Base-by-base conservation (phyloP, 2,888 invertebrate species). In the Masnerella sp. region DNA sequence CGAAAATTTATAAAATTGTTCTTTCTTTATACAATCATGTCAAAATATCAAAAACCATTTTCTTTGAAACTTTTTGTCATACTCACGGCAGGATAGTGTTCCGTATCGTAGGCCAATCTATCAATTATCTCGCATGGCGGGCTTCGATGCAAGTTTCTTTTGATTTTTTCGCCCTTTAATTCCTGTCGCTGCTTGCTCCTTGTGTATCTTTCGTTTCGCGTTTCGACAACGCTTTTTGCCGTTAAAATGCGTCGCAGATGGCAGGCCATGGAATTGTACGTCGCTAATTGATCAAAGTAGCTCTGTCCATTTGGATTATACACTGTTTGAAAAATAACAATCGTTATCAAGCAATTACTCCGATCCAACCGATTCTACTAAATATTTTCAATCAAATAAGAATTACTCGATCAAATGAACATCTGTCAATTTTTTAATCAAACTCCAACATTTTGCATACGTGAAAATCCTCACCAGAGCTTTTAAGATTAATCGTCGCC, bases 221-320 rank as follows among this genome's bases (percentile, higher is more conserved):
- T 69, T 62, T 87, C 83, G 4, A 87, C 81, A 14, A 82, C 81
- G 43, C 82, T 82, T 68, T 82, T 85, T 5, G 86, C 86, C n/a
- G 79, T 68, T 11, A 86, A 72, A 49, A 85, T 68, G n/a, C 85
- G 82, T 2, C 85, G 84, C 36, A 86, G 61, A 45, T 87, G 87
- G n/a, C 77, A 71, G 25, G 78, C 81, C 87, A 87, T 86, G 2
- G 81, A 82, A 73, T 86, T 85, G 59, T 84, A 85, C 9, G 83
- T 79, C 8, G 81, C 70, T 64, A 86, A 70, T 81, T 85, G 86
- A 45, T 85, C 76, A 32, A 82, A 82, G 73, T 81, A 85, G 38
- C 74, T 82, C 52, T 87, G 79, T n/a, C 87, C 87, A 25, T 79
- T 84, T 51, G 82, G 84, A 77, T 86, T 87, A 73, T 83, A 84